A percentile compares a stretch with the other conserved stretches of the same genome.
phyloP scores from a whole-genome alignment of 2,113 vertebrate species.

The Lycaon pictus region DNA sequence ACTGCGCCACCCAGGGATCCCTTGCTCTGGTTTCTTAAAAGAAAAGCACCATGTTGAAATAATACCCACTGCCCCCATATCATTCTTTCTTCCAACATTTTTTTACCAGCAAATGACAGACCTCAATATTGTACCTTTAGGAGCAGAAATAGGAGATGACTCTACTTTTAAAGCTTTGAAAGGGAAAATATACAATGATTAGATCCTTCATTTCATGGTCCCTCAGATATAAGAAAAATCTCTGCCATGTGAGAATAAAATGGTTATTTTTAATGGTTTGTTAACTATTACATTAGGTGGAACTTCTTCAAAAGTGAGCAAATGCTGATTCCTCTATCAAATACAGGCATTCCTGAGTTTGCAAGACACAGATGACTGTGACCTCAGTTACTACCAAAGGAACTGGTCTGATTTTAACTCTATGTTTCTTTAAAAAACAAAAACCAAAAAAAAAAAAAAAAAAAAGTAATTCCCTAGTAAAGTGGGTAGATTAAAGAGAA shows the following conservation, averaged over 20 bases:
- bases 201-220: background rate
- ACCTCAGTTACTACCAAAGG: background rate
- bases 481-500: background rate
- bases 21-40: background rate
- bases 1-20: too few species aligned
- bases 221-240: conserved; percentile 13
- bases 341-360: background rate
- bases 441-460: too few species aligned
- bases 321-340: conserved; percentile 24
- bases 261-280: background rate
- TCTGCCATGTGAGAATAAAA: background rate
- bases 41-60: background rate
- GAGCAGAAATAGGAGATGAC: background rate
- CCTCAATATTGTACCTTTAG: background rate
- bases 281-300: background rate
- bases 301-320: conserved; percentile 20
- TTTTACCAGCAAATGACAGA: background rate
- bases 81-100: background rate
- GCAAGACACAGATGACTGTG: background rate
- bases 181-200: background rate
- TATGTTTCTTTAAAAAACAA: background rate
- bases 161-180: background rate
- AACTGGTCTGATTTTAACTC: conserved; percentile 6
- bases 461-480: background rate
- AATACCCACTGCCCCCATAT: background rate